Evolutionary conservation across 2,113 vertebrate species (phyloP).

Genomic region (Hassar affinis): DNA sequence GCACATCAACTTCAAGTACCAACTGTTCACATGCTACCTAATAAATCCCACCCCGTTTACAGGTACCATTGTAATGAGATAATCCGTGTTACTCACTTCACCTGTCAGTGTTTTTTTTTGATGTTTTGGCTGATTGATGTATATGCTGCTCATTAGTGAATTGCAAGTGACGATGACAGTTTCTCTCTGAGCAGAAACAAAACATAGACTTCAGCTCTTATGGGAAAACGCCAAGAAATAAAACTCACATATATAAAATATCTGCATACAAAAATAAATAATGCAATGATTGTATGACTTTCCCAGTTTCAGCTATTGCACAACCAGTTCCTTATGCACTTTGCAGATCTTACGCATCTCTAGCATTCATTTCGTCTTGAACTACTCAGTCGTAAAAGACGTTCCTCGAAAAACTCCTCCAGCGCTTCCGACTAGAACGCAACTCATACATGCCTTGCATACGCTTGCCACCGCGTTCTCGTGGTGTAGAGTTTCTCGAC

Average conservation of each 20-base stretch:
- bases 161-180: constrained; percentile 72
- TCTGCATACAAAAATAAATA: constrained; percentile 79
- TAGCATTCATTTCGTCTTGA: constrained; percentile 43
- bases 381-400: constrained; percentile 33
- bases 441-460: neutral
- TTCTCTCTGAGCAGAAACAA: constrained; percentile 51
- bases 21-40: no score
- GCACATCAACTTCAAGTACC: no score
- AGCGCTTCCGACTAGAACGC: neutral
- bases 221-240: constrained; percentile 60
- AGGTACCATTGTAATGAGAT: no score
- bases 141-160: constrained; percentile 38
- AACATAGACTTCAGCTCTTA: constrained; percentile 52
- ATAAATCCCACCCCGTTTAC: no score
- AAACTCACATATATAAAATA: constrained; percentile 75
- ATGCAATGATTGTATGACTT: constrained; percentile 67
- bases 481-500: constrained; percentile 70
- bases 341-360: constrained; percentile 35
- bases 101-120: no score
- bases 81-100: no score
- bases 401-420: neutral
- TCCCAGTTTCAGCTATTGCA: constrained; percentile 71
- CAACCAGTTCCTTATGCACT: constrained; percentile 66
- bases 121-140: no score
- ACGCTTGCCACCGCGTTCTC: constrained; percentile 55